Percentiles rank a stretch among this genome's conserved stretches.
Evolutionary conservation across 2,797 vertebrate species (phyloP).

Genomic region (Hozukius guyotensis): DNA sequence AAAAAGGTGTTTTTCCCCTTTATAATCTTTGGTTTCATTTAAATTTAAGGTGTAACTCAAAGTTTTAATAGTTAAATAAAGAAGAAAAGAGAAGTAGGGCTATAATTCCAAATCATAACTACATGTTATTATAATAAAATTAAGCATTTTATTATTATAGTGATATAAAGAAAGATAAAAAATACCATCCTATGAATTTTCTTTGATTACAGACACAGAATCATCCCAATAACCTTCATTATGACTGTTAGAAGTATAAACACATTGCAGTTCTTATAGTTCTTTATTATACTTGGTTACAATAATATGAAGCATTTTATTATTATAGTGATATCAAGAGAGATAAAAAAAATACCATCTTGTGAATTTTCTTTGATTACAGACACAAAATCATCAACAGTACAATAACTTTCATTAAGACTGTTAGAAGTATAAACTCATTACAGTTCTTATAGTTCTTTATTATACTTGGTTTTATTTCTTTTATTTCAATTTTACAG

Average conservation of each 20-base stretch:
- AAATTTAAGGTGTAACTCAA: not conserved
- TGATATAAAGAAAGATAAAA: not conserved
- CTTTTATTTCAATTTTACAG: not conserved
- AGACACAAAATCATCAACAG: not conserved
- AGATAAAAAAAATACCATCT: not conserved
- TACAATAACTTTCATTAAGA: not conserved
- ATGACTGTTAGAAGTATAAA: not conserved
- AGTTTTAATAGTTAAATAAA: not conserved
- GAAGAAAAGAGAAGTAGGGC: not conserved
- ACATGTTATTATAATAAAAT: not conserved
- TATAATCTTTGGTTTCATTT: constrained; percentile 13
- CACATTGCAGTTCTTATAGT: not conserved
- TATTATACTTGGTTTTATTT: not conserved
- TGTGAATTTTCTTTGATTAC: not conserved
- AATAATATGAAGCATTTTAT: too few relatives aligned
- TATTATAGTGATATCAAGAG: not conserved
- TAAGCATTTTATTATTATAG: rapidly evolving
- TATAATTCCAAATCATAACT: not conserved
- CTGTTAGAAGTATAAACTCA: not conserved
- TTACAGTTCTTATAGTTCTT: not conserved
- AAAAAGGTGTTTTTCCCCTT: constrained; percentile 13
- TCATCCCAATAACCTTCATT: not conserved
- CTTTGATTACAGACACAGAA: not conserved
- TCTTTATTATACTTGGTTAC: not conserved
- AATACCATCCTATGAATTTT: rapidly evolving